Conservation (phyloP, 2,797 vertebrate genomes). For the Poecilia wingei region DNA sequence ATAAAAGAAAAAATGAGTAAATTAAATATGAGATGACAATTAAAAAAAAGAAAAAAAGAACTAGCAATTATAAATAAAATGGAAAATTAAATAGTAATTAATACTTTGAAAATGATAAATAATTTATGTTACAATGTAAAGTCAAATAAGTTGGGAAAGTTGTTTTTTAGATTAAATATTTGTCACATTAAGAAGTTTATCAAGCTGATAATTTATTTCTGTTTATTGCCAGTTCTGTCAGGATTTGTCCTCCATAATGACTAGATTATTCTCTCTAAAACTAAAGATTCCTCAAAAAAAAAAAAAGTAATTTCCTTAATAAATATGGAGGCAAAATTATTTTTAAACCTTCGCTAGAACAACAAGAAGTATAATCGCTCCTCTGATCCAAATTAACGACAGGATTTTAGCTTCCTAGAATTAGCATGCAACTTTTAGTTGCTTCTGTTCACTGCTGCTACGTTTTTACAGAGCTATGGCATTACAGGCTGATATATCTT, state of each 20-base stretch:
- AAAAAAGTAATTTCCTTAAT: neutral
- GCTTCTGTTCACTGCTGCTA: neutral
- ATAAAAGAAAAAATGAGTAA: no score
- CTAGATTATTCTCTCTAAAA: neutral
- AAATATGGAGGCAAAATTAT: neutral
- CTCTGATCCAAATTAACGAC: neutral
- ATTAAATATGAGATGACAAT: no score
- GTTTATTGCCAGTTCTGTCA: neutral
- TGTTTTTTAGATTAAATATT: no score
- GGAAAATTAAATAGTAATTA: neutral
- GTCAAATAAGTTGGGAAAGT: no score
- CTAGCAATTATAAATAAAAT: no score
- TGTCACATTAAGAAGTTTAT: no score
- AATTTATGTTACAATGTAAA: no score
- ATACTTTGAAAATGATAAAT: neutral
- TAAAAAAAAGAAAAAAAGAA: no score
- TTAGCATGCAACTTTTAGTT: neutral
- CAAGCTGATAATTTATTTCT: no score
- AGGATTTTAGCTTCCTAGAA: neutral
- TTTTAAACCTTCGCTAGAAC: neutral
- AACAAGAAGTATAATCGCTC: neutral
- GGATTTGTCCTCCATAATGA: neutral
- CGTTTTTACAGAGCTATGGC: neutral
- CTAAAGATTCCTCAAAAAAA: neutral
- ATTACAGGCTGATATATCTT: neutral